Conservation (phyloP, 1,140 invertebrate species). For the Drosophila truncata region DNA sequence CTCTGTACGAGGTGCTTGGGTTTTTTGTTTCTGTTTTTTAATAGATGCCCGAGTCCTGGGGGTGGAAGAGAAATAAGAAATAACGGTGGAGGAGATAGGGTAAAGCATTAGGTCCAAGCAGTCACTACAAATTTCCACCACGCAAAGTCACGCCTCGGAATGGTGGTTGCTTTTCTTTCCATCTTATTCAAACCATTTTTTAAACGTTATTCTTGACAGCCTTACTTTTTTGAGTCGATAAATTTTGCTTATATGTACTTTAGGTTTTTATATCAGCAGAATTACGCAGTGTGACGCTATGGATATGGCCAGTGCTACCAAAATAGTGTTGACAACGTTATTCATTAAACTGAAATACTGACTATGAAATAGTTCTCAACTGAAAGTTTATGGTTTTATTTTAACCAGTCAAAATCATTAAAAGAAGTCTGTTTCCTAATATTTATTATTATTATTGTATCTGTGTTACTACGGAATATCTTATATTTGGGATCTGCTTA, state of each 20-base stretch:
- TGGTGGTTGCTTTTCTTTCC: conserved; percentile 68
- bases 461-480: no score
- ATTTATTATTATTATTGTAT: no score
- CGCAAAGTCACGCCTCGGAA: conserved; percentile 9
- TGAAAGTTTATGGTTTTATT: no score
- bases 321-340: no score
- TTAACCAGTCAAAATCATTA: no score
- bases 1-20: conserved; percentile 2
- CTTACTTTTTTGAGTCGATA: background rate
- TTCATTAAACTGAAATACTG: no score
- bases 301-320: no score
- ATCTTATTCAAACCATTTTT: conserved; percentile 57
- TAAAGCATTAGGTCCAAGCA: background rate
- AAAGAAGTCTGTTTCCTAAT: no score
- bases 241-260: background rate
- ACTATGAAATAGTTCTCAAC: no score
- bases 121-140: conserved; percentile 19
- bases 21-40: conserved; percentile 34
- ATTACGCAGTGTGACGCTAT: background rate
- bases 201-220: background rate
- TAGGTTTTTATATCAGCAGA: background rate
- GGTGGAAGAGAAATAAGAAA: background rate
- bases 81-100: conserved; percentile 4
- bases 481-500: no score
- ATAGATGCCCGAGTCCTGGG: conserved; percentile 10